Percentiles rank a stretch among this genome's conserved stretches.
These are phyloP conservation scores for Rhopalosiphum padi DNA, from an alignment of 1,140 invertebrate genomes.

Conservation along the genomic window DNA sequence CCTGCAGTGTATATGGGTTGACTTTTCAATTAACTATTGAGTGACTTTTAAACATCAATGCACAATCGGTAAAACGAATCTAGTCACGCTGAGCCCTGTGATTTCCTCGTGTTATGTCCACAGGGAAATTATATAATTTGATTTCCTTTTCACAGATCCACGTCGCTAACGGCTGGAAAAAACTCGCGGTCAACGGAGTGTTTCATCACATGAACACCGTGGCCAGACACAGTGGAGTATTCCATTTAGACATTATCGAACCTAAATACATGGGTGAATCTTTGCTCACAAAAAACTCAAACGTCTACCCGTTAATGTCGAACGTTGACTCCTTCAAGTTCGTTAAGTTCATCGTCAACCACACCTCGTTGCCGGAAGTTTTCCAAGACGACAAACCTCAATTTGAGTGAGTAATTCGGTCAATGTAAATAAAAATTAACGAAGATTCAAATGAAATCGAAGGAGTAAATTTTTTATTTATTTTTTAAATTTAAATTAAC, in stretches of 20 bases:
- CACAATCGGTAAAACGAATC: background rate
- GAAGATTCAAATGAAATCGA: background rate
- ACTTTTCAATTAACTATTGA: background rate
- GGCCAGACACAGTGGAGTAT: background rate
- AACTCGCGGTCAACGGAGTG: background rate
- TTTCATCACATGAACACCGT: background rate
- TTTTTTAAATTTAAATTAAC: background rate
- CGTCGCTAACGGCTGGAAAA: background rate
- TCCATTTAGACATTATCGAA: background rate
- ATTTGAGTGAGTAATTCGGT: background rate
- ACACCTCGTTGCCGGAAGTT: background rate
- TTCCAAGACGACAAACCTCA: constrained; percentile 30
- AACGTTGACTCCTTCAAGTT: background rate
- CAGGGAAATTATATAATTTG: background rate
- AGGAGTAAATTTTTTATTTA: fast-evolving
- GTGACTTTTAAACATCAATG: background rate
- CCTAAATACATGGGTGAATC: background rate
- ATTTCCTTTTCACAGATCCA: background rate
- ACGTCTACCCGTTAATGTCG: constrained; percentile 13
- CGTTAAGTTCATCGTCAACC: background rate
- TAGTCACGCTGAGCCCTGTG: background rate
- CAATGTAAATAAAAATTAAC: background rate
- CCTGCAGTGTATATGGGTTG: background rate
- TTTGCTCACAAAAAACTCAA: background rate
- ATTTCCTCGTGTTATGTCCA: background rate